Evolutionary conservation across 2,888 invertebrate genomes (phyloP), one percentile per base, ranked within the genome.

Genomic region (Ornithoptera alexandrae): DNA sequence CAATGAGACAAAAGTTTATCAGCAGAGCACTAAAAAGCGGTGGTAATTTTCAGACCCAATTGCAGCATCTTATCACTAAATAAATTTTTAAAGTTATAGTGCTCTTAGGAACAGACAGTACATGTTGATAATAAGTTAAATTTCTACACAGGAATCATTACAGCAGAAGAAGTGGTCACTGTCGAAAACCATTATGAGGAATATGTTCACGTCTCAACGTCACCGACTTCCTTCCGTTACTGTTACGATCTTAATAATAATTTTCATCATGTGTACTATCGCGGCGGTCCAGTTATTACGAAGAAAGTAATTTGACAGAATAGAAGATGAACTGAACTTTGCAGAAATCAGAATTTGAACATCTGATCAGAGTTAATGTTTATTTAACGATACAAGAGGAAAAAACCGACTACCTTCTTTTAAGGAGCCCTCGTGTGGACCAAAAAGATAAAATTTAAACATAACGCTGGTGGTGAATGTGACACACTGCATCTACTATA

Each of bases 91-190:
- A 4, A 4, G 50, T 17, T 50, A 18, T 5, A 17, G 50, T 17
- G 5, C 1, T 5, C 5, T 50, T 17, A 50, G 0, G 30, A 30
- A 30, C 3, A 3, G 18, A 20, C 20, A 57, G 22, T 18, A 20
- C 1, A 57, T 57, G 17, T 30, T 30, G 4, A 30, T 20, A 20
- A 57, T 8, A 57, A 7, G n/a, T 57, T 20, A 57, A 56, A 20
- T 57, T 57, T 57, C 18, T 57, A 57, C 20, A 57, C 57, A 57
- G 57, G 57, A 57, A 57, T 18, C 15, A 57, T 57, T 57, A 57
- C 20, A 57, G 57, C 20, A 57, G 20, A 57, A 18, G 56, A 57
- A 3, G 22, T 12, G 6, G n/a, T 10, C 57, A 18, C 10, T 0
- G 22, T 20, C 57, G 57, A 20, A 57, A 57, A 57, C 12, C 57